These are phyloP conservation scores for Sinocyclocheilus maitianheensis DNA, from an alignment of 2,113 vertebrate genomes.

Conservation along the genomic window DNA sequence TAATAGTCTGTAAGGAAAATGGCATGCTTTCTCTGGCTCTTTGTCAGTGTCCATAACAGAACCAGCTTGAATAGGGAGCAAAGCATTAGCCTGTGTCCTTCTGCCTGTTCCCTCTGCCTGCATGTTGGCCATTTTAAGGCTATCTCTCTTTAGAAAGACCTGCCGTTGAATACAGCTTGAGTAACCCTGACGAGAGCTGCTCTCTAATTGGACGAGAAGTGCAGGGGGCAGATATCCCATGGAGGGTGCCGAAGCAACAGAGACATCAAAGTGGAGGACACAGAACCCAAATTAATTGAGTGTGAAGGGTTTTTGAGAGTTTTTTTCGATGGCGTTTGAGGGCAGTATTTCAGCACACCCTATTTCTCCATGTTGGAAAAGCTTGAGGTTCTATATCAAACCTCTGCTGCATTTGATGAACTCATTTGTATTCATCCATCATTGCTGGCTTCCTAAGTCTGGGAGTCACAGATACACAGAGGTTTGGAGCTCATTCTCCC, in stretches of 20 bases:
- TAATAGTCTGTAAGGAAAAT: constrained; percentile 1
- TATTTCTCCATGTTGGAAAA: constrained; percentile 4
- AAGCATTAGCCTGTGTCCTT: not conserved
- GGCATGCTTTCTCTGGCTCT: not conserved
- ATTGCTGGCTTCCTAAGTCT: constrained; percentile 64
- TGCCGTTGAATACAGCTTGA: constrained; percentile 39
- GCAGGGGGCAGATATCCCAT: constrained; percentile 31
- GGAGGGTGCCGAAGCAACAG: constrained; percentile 48
- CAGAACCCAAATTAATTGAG: constrained; percentile 62
- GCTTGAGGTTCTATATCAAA: constrained; percentile 57
- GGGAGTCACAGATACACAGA: constrained; percentile 66
- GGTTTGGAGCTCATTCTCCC: constrained; percentile 51
- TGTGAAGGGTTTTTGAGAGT: constrained; percentile 52
- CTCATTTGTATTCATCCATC: constrained; percentile 70
- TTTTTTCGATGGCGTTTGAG: constrained; percentile 6
- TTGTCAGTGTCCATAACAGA: constrained; percentile 11
- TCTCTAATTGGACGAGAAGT: constrained; percentile 47
- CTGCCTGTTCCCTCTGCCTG: not conserved
- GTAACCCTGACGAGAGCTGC: constrained; percentile 53
- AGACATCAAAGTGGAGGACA: constrained; percentile 63
- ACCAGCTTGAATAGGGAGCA: not conserved
- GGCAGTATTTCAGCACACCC: constrained; percentile 56
- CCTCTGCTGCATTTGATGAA: constrained; percentile 63
- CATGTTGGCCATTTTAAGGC: constrained; percentile 47
- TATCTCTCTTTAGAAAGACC: constrained; percentile 24